Conservation (phyloP, 1,140 invertebrate genomes). For the Laupala kohalensis region DNA sequence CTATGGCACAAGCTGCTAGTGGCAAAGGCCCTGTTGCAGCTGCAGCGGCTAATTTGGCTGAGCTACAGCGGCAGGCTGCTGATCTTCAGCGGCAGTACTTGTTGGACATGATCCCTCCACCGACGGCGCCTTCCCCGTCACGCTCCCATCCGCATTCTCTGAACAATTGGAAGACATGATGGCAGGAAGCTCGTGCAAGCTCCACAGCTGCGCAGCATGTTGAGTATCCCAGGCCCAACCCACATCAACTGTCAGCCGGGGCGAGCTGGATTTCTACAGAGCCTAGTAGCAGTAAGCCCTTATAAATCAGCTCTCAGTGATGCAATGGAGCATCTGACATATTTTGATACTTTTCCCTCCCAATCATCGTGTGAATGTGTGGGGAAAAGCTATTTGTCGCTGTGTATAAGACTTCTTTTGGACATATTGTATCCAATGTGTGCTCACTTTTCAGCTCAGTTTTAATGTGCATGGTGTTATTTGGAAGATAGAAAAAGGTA, state of each 20-base stretch:
- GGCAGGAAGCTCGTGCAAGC: background rate
- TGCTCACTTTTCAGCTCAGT: background rate
- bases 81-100: conserved; percentile 91
- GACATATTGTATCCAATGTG: background rate
- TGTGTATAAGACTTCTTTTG: background rate
- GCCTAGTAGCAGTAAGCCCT: background rate
- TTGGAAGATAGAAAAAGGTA: background rate
- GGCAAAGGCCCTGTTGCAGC: conserved; percentile 38
- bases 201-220: background rate
- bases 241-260: background rate
- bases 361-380: background rate
- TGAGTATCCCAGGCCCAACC: background rate
- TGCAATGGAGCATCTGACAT: background rate
- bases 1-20: conserved; percentile 54
- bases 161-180: conserved; percentile 16
- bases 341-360: background rate
- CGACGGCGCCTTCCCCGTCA: conserved; percentile 22
- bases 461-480: background rate
- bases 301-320: background rate
- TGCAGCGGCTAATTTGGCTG: conserved; percentile 44
- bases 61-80: conserved; percentile 62
- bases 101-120: conserved; percentile 85
- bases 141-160: conserved; percentile 7
- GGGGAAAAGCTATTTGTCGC: background rate
- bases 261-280: background rate